Evolutionary conservation across 2,113 vertebrate species (phyloP), one percentile per base, ranked within the genome.

Genomic region (Labeo catla): DNA sequence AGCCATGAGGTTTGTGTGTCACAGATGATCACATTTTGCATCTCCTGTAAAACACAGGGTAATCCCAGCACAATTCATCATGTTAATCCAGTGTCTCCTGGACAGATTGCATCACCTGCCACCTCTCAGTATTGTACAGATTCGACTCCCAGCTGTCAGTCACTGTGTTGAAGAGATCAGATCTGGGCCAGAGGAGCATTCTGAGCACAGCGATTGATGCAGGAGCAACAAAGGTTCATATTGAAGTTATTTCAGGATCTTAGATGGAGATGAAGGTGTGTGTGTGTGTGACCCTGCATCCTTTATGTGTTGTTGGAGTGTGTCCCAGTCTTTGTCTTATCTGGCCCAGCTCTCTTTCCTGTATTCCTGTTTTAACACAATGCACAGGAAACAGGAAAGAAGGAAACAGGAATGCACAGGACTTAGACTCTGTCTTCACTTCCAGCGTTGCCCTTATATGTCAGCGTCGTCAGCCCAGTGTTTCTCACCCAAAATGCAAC

Each of bases 371-470:
- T 84, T 59, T 59, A 57, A 73, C 49, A 93, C 92, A 95, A 94
- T 91, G 68, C 88, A 92, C 13, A 93, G 93, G 93, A 94, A 93
- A 61, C 43, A 15, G 65, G 47, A 76, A 84, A 47, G 77, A 79
- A 76, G 77, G 83, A 52, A 70, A 78, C 36, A 77, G 65, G 86
- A 87, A 85, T 15, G 57, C 19, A 13, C 36, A 19, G 66, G 12
- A 50, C 77, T 85, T 70, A n/a, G 43, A 43, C n/a, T 61, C 8
- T 15, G 23, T 68, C 11, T 65, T 80, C 57, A 43, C 66, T 81
- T 73, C 43, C 19, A 73, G 73, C 3, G 1, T 86, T 73, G 13
- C 13, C 11, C 12, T 15, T 86, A 73, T 72, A 23, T 66, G 78
- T 59, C 28, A 36, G 15, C 1, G 12, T 57, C 28, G 21, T 57